Evolutionary conservation across 2,888 invertebrate genomes (phyloP).

Genomic region (Tachina grossa): DNA sequence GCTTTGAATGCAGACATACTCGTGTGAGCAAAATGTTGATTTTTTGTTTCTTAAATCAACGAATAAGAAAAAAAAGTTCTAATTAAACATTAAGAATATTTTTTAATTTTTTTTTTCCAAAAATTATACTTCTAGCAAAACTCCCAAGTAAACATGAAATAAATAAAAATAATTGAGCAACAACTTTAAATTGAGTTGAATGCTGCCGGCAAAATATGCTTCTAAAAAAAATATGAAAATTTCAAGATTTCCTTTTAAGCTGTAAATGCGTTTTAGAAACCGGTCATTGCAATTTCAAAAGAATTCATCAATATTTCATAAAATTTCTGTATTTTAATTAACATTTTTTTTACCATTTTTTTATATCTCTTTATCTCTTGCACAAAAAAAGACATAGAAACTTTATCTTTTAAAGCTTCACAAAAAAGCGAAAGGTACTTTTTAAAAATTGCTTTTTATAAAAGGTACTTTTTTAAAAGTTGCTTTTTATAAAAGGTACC

Average conservation of each 20-base stretch:
- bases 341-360: too few species aligned
- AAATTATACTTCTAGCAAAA: constrained; percentile 24
- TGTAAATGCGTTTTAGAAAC: not conserved
- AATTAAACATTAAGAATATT: constrained; percentile 40
- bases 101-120: not conserved
- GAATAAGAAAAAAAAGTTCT: constrained; percentile 22
- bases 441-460: not conserved
- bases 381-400: not conserved
- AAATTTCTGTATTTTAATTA: not conserved
- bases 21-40: constrained; percentile 43
- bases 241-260: not conserved
- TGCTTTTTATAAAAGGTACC: too few species aligned
- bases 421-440: not conserved
- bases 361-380: too few species aligned
- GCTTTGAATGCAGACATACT: constrained; percentile 42
- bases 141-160: constrained; percentile 8
- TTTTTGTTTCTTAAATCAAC: not conserved
- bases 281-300: too few species aligned
- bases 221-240: constrained; percentile 4
- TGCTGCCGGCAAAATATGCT: constrained; percentile 34
- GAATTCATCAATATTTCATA: not conserved
- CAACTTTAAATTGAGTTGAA: constrained; percentile 61
- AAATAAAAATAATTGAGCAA: constrained; percentile 22
- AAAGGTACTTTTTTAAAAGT: not conserved
- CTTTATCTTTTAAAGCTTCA: not conserved